Evolutionary conservation across 2,888 invertebrate species (phyloP).

Genomic region (Chalcis sispes): DNA sequence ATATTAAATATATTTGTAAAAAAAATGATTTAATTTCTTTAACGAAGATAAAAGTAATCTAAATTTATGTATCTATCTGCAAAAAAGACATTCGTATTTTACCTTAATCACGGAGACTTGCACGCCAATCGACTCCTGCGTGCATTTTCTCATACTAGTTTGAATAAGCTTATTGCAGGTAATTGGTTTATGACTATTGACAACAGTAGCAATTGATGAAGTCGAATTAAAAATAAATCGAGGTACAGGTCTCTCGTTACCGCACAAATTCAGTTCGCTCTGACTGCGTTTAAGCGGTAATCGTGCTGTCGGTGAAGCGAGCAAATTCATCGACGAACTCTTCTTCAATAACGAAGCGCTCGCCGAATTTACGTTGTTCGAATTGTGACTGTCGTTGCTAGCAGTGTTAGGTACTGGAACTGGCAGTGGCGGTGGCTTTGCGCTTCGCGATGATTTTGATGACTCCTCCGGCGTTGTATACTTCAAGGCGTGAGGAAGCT

Average conservation of each 20-base stretch:
- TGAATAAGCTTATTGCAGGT: conserved; percentile 73
- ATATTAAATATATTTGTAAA: no score
- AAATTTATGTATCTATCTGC: neutral
- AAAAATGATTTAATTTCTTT: neutral
- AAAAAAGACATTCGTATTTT: neutral
- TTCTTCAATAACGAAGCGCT: conserved; percentile 65
- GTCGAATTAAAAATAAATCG: conserved; percentile 72
- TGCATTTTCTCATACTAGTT: conserved; percentile 65
- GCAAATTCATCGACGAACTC: conserved; percentile 72
- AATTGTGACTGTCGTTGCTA: neutral
- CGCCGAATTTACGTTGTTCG: neutral
- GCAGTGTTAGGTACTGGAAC: neutral
- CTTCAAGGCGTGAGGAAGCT: conserved; percentile 57
- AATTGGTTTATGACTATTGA: conserved; percentile 67
- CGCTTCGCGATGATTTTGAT: conserved; percentile 41
- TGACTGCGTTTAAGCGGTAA: conserved; percentile 70
- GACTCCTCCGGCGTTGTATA: conserved; percentile 20
- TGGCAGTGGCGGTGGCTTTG: neutral
- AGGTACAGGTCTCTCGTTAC: conserved; percentile 63
- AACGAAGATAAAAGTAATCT: neutral
- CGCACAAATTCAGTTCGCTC: conserved; percentile 71
- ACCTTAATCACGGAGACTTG: conserved; percentile 70
- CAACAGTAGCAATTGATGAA: conserved; percentile 75
- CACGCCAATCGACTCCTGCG: conserved; percentile 71
- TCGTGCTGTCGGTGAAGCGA: conserved; percentile 61